Evolutionary conservation across 1,140 invertebrate genomes (phyloP).

Genomic region (Papilio xuthus): DNA sequence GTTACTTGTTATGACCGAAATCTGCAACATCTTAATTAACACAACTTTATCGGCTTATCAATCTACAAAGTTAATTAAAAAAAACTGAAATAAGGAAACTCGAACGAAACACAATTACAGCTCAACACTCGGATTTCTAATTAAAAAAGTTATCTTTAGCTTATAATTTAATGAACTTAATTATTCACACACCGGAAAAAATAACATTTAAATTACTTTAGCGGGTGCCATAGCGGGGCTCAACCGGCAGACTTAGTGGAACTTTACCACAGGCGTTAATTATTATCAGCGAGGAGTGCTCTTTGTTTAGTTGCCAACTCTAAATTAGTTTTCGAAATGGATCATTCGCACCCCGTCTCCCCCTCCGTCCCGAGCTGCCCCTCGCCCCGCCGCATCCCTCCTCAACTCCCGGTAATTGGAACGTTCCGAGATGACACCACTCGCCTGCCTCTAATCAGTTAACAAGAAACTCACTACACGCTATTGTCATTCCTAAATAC

Average conservation of each 20-base stretch:
- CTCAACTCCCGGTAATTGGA: slow-evolving; percentile 73
- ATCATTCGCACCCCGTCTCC: slow-evolving; percentile 76
- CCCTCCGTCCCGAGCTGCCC: slow-evolving; percentile 50
- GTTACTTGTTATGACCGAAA: slow-evolving; percentile 4
- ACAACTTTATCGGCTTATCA: slow-evolving; percentile 18
- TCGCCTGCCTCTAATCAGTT: slow-evolving; percentile 78
- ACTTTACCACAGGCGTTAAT: slow-evolving; percentile 81
- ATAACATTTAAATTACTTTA: slow-evolving; percentile 74
- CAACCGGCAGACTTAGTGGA: slow-evolving; percentile 78
- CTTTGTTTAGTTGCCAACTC: slow-evolving; percentile 82
- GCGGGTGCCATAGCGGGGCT: slow-evolving; percentile 66
- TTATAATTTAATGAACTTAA: slow-evolving; percentile 45
- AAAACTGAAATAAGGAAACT: slow-evolving; percentile 32
- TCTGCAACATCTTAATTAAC: slow-evolving; percentile 28
- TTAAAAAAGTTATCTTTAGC: slow-evolving; percentile 35
- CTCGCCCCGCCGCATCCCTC: slow-evolving; percentile 37
- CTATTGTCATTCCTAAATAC: slow-evolving; percentile 67
- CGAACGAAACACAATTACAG: slow-evolving; percentile 27
- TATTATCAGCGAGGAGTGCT: slow-evolving; percentile 81
- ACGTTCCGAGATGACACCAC: slow-evolving; percentile 80
- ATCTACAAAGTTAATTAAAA: slow-evolving; percentile 27
- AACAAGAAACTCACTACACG: slow-evolving; percentile 75
- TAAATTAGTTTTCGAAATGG: slow-evolving; percentile 82
- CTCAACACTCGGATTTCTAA: slow-evolving; percentile 28
- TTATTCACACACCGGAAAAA: slow-evolving; percentile 60